These are phyloP conservation scores for Leucophenga varia DNA, from an alignment of 1,140 invertebrate genomes.

Conservation along the genomic window DNA sequence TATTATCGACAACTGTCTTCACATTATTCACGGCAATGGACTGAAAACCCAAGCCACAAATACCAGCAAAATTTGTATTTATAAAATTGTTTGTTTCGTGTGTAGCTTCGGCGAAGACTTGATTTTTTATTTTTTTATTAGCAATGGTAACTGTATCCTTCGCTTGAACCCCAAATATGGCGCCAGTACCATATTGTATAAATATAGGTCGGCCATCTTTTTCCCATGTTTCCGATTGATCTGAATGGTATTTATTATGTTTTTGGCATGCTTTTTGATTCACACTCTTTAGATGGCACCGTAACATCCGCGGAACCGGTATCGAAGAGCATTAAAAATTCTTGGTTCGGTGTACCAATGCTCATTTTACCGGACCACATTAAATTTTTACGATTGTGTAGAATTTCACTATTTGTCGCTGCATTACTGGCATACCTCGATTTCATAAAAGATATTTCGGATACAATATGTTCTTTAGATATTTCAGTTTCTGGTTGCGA, in stretches of 20 bases:
- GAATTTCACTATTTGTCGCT: no score
- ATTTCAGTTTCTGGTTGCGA: no score
- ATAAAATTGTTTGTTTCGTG: slow-evolving; percentile 88
- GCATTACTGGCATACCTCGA: no score
- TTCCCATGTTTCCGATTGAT: slow-evolving; percentile 18
- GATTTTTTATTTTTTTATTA: slow-evolving; percentile 67
- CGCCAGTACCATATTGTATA: slow-evolving; percentile 19
- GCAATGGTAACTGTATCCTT: slow-evolving; percentile 52
- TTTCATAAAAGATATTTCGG: no score
- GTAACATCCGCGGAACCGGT: no score
- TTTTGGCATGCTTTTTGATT: slow-evolving; percentile 14
- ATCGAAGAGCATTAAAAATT: no score
- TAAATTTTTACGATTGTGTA: no score
- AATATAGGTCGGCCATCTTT: slow-evolving; percentile 3
- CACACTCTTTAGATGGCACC: not conserved
- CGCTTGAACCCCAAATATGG: slow-evolving; percentile 13
- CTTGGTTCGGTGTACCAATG: no score
- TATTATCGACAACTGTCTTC: slow-evolving; percentile 88
- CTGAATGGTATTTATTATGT: slow-evolving; percentile 7
- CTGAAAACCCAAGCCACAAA: slow-evolving; percentile 84
- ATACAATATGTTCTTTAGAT: no score
- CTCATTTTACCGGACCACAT: no score
- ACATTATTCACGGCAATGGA: slow-evolving; percentile 87
- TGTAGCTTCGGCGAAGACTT: slow-evolving; percentile 94
- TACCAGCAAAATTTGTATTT: slow-evolving; percentile 93